Base-by-base conservation (phyloP, 2,888 invertebrate species). In the Parapristionchus giblindavisi region DNA sequence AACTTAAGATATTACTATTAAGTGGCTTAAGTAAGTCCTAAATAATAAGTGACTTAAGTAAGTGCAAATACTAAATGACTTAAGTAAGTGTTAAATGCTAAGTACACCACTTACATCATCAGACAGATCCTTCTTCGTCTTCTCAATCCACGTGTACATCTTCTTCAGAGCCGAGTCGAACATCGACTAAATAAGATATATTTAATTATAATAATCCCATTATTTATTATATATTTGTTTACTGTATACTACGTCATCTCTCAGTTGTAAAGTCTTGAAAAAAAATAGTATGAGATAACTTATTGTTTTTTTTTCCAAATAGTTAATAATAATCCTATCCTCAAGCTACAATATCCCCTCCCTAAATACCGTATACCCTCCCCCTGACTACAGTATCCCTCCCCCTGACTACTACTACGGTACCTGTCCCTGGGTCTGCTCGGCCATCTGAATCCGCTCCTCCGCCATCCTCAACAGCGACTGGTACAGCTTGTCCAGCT, bases 401-500 rank as follows among this genome's bases (percentile, higher is more conserved):
- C 21, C 48, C 48, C 48, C 48, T 48, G 11, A 11, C 48, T 48
- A 11, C 48, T 21, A 14, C n/a, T n/a, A 14, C 68, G 32, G n/a
- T 60, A 72, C 72, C 72, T 72, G 72, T 0, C 97, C 97, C 3
- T 97, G 96, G 1, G 96, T 95, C 87, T 94, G 94, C 89, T 96
- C 95, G 43, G 99, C 91, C 63, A 94, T 91, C 0, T 92, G 92
- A 80, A 95, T 91, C 0, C 96, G 90, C 84, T 94, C 93, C 14
- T 92, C 91, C 0, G 96, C 96, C 88, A 94, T 94, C 77, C 89
- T 90, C 87, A 91, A 90, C 3, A 97, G 93, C 84, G 93, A 92
- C 82, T 92, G 92, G 96, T 98, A 97, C 88, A 95, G 91, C 78
- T 92, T 92, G 84, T 93, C 92, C 73, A 98, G 93, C 89, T 96